phyloP scores from a whole-genome alignment of 2,113 vertebrate genomes.

The Oncorhynchus clarkii region DNA sequence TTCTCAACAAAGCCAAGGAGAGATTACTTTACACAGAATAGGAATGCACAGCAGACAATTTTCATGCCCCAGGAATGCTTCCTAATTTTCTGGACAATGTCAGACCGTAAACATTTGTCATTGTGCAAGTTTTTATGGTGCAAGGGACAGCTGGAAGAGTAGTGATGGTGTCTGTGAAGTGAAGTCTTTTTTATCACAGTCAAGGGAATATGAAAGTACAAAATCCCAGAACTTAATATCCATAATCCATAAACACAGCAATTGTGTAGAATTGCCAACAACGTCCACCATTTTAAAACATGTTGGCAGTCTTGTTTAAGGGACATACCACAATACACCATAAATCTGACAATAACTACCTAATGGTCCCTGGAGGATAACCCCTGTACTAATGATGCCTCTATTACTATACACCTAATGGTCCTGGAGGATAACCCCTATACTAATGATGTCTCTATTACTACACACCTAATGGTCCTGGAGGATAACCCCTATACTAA shows the following conservation, averaged over 20 bases:
- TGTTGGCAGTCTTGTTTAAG: not conserved
- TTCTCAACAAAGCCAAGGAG: conserved; percentile 67
- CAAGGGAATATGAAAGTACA: not conserved
- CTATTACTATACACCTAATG: not conserved
- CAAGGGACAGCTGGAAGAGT: conserved; percentile 26
- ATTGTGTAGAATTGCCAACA: not conserved
- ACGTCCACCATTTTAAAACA: not conserved
- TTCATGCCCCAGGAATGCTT: conserved; percentile 62
- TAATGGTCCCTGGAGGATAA: not conserved
- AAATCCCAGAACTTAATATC: not conserved
- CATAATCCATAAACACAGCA: not conserved
- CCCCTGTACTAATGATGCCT: not conserved
- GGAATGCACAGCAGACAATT: conserved; percentile 68
- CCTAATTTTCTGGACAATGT: conserved; percentile 64
- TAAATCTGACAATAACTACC: not conserved
- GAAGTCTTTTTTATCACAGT: not conserved
- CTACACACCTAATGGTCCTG: not conserved
- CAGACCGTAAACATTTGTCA: conserved; percentile 48
- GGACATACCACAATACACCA: not conserved
- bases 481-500: not conserved
- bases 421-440: not conserved
- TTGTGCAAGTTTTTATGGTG: conserved; percentile 55
- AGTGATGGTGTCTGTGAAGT: not conserved
- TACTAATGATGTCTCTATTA: not conserved
- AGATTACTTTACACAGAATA: conserved; percentile 66